phyloP scores from a whole-genome alignment of 2,113 vertebrate species.

The Rhinoderma darwinii region DNA sequence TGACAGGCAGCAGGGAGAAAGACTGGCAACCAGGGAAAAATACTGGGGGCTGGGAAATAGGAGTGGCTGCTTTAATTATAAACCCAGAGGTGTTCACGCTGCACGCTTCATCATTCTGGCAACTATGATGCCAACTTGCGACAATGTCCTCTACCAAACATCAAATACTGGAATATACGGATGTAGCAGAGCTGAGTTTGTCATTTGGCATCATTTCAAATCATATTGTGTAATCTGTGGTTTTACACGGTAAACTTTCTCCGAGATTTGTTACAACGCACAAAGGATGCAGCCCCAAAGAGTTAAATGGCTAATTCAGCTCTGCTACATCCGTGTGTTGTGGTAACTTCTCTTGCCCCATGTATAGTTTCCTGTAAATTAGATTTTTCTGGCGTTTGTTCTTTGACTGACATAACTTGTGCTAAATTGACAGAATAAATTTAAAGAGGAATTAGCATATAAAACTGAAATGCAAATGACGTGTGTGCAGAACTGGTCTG shows the following conservation, averaged over 20 bases:
- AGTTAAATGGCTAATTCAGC: neutral
- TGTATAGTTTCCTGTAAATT: neutral
- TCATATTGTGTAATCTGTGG: neutral
- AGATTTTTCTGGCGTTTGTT: slow-evolving; percentile 1
- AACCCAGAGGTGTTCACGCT: slow-evolving; percentile 42
- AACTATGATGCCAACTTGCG: neutral
- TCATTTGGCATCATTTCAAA: neutral
- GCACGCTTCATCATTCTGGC: neutral
- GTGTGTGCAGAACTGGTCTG: neutral
- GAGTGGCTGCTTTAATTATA: slow-evolving; percentile 42
- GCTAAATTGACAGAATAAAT: slow-evolving; percentile 20
- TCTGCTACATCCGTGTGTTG: neutral
- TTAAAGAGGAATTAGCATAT: slow-evolving; percentile 22
- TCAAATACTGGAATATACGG: neutral
- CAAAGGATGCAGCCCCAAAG: too few species aligned
- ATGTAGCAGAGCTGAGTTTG: neutral
- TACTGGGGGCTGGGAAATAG: slow-evolving; percentile 46
- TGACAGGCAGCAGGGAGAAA: slow-evolving; percentile 48
- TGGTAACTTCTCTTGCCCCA: neutral
- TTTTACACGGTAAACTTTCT: neutral
- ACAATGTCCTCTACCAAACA: neutral
- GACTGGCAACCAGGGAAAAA: slow-evolving; percentile 36
- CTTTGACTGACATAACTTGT: neutral
- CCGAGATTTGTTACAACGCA: neutral
- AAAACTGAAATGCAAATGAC: slow-evolving; percentile 33